A percentile compares a stretch with the other conserved stretches of the same genome.
phyloP scores from a whole-genome alignment of 2,113 vertebrate genomes.

The Gila orcuttii region DNA sequence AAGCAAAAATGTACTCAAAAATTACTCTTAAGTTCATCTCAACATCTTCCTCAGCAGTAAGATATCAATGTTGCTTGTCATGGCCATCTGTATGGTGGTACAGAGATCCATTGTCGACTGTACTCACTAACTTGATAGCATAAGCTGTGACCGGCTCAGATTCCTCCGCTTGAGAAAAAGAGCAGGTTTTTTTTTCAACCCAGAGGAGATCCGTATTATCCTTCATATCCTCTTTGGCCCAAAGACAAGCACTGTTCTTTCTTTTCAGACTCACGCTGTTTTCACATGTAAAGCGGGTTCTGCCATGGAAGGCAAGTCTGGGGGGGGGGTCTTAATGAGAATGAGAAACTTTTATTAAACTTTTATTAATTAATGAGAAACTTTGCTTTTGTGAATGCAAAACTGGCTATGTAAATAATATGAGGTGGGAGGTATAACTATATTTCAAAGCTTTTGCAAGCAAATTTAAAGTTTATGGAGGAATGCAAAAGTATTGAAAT shows the following conservation, averaged over 20 bases:
- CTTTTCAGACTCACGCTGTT: slow-evolving; percentile 24
- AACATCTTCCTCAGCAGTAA: background rate
- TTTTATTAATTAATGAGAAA: no score
- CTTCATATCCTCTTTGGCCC: slow-evolving; percentile 48
- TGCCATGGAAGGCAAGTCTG: background rate
- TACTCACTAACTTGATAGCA: background rate
- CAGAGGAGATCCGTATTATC: slow-evolving; percentile 42
- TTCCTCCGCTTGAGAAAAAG: slow-evolving; percentile 32
- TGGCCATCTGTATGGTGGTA: background rate
- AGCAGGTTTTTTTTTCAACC: slow-evolving; percentile 14
- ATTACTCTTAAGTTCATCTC: background rate
- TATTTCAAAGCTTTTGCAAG: background rate
- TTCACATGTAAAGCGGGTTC: slow-evolving; percentile 28
- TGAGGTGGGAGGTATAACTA: background rate
- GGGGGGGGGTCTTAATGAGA: no score
- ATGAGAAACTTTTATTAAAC: no score
- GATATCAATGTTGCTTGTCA: background rate
- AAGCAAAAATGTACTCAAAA: background rate
- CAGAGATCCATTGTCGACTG: background rate
- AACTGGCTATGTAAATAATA: background rate
- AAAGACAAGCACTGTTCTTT: slow-evolving; percentile 39
- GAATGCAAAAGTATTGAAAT: background rate
- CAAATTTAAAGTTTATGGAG: background rate
- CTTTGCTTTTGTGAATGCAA: background rate
- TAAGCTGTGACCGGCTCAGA: slow-evolving; percentile 11